Conservation (phyloP, 2,113 vertebrate species). For the Malurus cyaneus region DNA sequence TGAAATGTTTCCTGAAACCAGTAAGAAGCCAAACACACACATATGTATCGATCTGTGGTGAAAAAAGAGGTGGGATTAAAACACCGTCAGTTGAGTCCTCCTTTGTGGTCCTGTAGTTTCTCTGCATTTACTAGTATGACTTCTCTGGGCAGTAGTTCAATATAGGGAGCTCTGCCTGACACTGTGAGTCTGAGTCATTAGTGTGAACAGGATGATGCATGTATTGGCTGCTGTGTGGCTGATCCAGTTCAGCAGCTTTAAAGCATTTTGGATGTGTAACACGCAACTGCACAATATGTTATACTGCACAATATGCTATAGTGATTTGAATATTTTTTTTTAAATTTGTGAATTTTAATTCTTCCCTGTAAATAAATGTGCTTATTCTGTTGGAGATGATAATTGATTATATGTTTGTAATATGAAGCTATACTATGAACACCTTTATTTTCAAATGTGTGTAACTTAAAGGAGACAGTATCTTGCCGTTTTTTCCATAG, state of each 20-base stretch:
- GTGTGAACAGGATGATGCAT: slow-evolving; percentile 11
- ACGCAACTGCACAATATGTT: background rate
- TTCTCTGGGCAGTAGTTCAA: background rate
- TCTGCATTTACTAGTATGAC: background rate
- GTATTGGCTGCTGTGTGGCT: background rate
- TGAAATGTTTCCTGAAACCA: background rate
- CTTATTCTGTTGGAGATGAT: background rate
- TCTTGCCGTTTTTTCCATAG: background rate
- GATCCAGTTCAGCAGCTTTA: slow-evolving; percentile 37
- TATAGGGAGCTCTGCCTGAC: background rate
- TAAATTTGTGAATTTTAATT: background rate
- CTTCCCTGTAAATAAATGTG: background rate
- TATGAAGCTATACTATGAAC: background rate
- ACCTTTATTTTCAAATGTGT: background rate
- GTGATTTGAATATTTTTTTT: background rate
- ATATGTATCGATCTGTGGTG: rapidly evolving
- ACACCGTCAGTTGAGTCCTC: background rate
- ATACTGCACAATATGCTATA: background rate
- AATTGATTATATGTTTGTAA: background rate
- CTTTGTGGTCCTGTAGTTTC: background rate
- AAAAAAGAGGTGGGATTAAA: background rate
- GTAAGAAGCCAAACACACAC: background rate
- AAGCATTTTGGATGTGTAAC: background rate
- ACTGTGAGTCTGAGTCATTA: slow-evolving; percentile 28
- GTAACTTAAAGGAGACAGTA: background rate